Evolutionary conservation across 2,113 vertebrate species (phyloP), one percentile per base, ranked within the genome.

Genomic region (Cheilinus undulatus): DNA sequence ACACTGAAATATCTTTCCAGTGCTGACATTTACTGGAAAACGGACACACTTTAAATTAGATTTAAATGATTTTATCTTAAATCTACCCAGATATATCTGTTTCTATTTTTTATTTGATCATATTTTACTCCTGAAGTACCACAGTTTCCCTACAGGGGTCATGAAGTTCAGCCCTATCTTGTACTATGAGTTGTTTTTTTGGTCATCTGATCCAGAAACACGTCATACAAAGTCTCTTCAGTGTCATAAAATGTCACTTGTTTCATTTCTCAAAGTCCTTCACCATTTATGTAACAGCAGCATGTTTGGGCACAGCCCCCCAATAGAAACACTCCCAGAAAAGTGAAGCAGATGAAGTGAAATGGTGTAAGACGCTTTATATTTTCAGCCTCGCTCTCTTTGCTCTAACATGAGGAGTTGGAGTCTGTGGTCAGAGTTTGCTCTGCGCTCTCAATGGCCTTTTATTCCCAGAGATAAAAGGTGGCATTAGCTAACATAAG

Each of bases 401-500:
- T 85, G 89, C 80, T 45, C 69, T 32, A 42, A 82, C 89, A 78
- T 49, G 89, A 89, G 46, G 32, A 49, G 22, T 4, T 5, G 24
- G 23, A 22, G 34, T 46, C 58, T 80, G 81, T 59, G 76, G 90
- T 82, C 85, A 75, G 58, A 71, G 71, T 61, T 72, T 65, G 62
- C 67, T 81, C 57, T 22, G 46, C 40, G 24, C 73, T 69, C 73
- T 86, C 73, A 78, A 74, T 56, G 61, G 76, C 51, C 75, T 68
- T 85, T 83, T 85, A 73, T 85, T 61, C 51, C 6, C 32, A 0
- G 5, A 57, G n/a, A 80, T 70, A 83, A 89, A 88, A 80, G 69
- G 65, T 13, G 17, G 45, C 32, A 34, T 71, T 46, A 72, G 57
- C 60, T 27, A 43, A 54, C 48, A 78, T 5, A 70, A 70, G 46